These are phyloP conservation scores for Leptodactylus fallax DNA, from an alignment of 2,797 vertebrate genomes.

Conservation along the genomic window DNA sequence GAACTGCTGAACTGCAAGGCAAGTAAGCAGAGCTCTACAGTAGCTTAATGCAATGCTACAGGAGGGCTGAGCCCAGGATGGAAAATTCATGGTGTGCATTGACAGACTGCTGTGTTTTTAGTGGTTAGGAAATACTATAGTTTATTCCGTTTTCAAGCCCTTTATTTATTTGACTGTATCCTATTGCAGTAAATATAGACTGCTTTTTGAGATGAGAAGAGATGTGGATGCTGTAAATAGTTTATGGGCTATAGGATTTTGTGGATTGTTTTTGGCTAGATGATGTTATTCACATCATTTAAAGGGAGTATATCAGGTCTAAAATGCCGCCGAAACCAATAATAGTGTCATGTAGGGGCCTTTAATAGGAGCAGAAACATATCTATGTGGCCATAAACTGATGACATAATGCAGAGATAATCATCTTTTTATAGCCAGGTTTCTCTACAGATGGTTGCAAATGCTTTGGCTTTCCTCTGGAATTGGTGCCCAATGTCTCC, in stretches of 20 bases:
- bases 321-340: too few relatives aligned
- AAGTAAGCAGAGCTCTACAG: conserved; percentile 15
- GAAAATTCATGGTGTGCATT: conserved; percentile 27
- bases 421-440: too few relatives aligned
- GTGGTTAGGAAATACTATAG: conserved; percentile 6
- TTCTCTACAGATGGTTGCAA: too few relatives aligned
- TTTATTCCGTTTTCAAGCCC: not conserved
- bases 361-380: too few relatives aligned
- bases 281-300: not conserved
- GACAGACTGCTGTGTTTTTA: conserved; percentile 33
- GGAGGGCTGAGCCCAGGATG: conserved; percentile 2
- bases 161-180: conserved; percentile 12
- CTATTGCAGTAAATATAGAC: not conserved
- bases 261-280: not conserved
- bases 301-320: too few relatives aligned
- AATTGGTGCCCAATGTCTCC: too few relatives aligned
- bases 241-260: not conserved
- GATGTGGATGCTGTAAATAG: not conserved
- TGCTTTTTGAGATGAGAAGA: not conserved
- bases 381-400: too few relatives aligned
- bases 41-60: conserved; percentile 21
- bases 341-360: too few relatives aligned
- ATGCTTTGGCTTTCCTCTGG: too few relatives aligned
- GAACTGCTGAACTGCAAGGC: conserved; percentile 16
- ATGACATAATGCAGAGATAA: too few relatives aligned